These are phyloP conservation scores for Muricea muricata DNA, from an alignment of 92 coral and sea anemone genomes.

Conservation along the genomic window DNA sequence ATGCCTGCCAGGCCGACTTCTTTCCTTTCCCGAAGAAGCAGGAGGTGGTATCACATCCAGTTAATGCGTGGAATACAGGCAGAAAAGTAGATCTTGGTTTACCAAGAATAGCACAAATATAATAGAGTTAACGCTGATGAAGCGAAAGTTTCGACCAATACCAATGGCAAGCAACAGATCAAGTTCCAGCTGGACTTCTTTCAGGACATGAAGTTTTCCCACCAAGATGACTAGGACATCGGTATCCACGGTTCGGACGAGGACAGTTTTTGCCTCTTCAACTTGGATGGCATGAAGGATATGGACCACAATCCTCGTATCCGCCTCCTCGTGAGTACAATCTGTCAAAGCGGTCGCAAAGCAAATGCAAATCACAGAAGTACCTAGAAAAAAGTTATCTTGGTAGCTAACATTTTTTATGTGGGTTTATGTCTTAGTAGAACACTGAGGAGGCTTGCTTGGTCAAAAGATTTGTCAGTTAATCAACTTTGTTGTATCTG, in stretches of 20 bases:
- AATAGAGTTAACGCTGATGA: conserved; percentile 50
- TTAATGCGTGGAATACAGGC: conserved; percentile 69
- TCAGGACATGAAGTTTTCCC: conserved; percentile 44
- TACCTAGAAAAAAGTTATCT: background rate
- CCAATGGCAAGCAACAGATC: conserved; percentile 62
- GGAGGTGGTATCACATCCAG: conserved; percentile 66
- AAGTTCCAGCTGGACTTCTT: conserved; percentile 38
- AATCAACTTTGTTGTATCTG: conserved; percentile 4
- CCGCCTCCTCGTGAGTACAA: conserved; percentile 63
- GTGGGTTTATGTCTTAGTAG: background rate
- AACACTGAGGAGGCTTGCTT: conserved; percentile 10
- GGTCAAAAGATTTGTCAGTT: conserved; percentile 2
- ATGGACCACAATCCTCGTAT: conserved; percentile 44
- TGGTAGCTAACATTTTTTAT: background rate
- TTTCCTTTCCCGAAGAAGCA: conserved; percentile 63
- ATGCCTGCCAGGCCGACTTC: conserved; percentile 68
- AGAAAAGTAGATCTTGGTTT: conserved; percentile 50
- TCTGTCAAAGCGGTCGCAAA: conserved; percentile 20
- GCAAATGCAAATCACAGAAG: conserved; percentile 18
- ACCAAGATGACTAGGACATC: conserved; percentile 42
- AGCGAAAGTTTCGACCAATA: conserved; percentile 52
- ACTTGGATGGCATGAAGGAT: background rate
- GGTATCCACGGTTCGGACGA: background rate
- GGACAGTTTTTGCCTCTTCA: background rate
- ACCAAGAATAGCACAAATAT: conserved; percentile 50